Evolutionary conservation across 2,113 vertebrate genomes (phyloP).

Genomic region (Myodes glareolus): DNA sequence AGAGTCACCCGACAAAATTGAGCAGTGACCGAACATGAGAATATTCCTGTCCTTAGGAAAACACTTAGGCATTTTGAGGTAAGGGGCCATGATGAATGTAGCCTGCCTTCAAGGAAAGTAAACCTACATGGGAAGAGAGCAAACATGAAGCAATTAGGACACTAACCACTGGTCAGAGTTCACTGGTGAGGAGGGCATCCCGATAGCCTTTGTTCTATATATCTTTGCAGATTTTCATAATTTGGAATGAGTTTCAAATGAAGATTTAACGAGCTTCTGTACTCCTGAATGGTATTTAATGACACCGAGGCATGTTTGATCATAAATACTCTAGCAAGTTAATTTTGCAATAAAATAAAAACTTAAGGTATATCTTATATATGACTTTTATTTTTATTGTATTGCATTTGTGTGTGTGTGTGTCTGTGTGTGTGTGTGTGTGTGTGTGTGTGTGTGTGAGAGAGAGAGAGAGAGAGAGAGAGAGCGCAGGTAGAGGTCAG

Average conservation of each 20-base stretch:
- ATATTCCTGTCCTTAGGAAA: neutral
- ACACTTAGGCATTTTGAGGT: neutral
- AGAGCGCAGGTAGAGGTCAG: too few relatives aligned
- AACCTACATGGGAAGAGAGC: neutral
- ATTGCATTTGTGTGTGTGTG: too few relatives aligned
- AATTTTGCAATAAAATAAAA: slow-evolving; percentile 28
- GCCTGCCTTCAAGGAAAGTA: neutral
- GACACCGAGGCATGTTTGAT: neutral
- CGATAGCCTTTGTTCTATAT: neutral
- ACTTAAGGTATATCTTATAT: neutral
- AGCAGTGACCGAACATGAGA: neutral
- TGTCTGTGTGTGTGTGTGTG: too few relatives aligned
- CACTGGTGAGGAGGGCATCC: neutral
- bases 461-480: too few relatives aligned
- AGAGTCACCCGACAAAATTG: neutral
- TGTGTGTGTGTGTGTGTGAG: too few relatives aligned
- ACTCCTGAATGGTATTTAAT: slow-evolving; percentile 18
- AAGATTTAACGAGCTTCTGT: neutral
- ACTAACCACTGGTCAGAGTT: neutral
- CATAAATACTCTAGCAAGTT: slow-evolving; percentile 1
- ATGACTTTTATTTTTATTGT: neutral
- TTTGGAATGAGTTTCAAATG: slow-evolving; percentile 25
- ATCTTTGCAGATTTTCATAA: neutral
- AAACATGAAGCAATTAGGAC: neutral
- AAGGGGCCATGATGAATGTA: neutral